Percentiles rank a stretch among this genome's conserved stretches.
Conservation (phyloP, 2,888 invertebrate species). For the Elegia similella region DNA sequence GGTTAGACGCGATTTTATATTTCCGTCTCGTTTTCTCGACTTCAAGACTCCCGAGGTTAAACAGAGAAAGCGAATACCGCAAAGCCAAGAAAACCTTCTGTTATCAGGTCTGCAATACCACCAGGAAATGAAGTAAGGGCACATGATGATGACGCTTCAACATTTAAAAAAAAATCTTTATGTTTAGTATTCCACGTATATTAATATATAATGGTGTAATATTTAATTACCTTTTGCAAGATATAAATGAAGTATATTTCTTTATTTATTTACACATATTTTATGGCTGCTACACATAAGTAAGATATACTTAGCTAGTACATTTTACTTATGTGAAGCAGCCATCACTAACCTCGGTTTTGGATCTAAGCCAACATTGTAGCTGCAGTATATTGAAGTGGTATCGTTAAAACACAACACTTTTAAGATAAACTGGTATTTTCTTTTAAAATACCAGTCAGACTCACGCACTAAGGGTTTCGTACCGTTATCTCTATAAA, state of each 20-base stretch:
- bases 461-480: no score
- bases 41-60: conserved; percentile 40
- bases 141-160: conserved; percentile 6
- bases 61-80: conserved; percentile 31
- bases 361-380: conserved; percentile 48
- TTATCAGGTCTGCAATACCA: conserved; percentile 38
- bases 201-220: no score
- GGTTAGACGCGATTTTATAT: conserved; percentile 52
- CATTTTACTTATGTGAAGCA: conserved; percentile 28
- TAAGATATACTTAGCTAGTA: no score
- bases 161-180: not conserved
- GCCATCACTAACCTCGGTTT: conserved; percentile 36
- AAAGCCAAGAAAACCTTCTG: conserved; percentile 39
- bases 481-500: no score
- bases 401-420: no score
- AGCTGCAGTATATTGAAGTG: not conserved
- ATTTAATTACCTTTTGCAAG: no score
- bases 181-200: no score
- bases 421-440: no score
- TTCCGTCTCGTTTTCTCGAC: conserved; percentile 51
- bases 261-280: no score
- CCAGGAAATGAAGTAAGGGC: conserved; percentile 40
- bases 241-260: no score
- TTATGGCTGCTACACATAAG: no score
- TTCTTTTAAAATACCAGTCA: no score